Evolutionary conservation across 2,113 vertebrate species (phyloP).

Genomic region (Apistogramma diplotaenia): DNA sequence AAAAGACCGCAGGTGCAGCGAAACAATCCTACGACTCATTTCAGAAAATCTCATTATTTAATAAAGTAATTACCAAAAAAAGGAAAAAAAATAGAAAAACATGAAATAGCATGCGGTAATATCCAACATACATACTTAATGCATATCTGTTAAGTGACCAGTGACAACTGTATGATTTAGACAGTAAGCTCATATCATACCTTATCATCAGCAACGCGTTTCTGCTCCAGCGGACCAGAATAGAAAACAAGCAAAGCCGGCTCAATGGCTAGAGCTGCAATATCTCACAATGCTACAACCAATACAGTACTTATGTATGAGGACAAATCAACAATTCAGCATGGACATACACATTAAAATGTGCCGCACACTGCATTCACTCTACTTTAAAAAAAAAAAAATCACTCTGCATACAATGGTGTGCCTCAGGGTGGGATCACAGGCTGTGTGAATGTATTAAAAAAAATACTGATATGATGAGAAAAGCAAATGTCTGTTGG

Average conservation of each 20-base stretch:
- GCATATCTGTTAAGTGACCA: slow-evolving; percentile 45
- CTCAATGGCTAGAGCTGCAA: slow-evolving; percentile 46
- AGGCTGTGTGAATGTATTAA: slow-evolving; percentile 44
- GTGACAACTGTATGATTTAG: slow-evolving; percentile 29
- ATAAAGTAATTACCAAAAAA: slow-evolving; percentile 58
- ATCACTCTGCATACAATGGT: slow-evolving; percentile 43
- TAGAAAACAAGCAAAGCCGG: slow-evolving; percentile 58
- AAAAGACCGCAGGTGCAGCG: neutral
- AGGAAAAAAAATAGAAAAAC: neutral
- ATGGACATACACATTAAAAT: slow-evolving; percentile 5
- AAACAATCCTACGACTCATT: neutral
- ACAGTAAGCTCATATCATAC: slow-evolving; percentile 47
- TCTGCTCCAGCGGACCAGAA: slow-evolving; percentile 41
- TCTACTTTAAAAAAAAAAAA: slow-evolving; percentile 6
- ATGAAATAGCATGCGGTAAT: slow-evolving; percentile 67
- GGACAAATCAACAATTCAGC: slow-evolving; percentile 51
- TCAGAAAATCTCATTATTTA: slow-evolving; percentile 64
- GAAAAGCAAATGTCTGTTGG: slow-evolving; percentile 61
- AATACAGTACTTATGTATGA: slow-evolving; percentile 67
- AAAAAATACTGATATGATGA: slow-evolving; percentile 69
- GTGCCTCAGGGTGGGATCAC: slow-evolving; percentile 43
- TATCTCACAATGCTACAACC: slow-evolving; percentile 44
- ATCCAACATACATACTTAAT: slow-evolving; percentile 58
- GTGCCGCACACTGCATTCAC: slow-evolving; percentile 24
- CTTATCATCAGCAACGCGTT: slow-evolving; percentile 42